phyloP scores from a whole-genome alignment of 2,888 invertebrate genomes.

The Eurytoma californica region DNA sequence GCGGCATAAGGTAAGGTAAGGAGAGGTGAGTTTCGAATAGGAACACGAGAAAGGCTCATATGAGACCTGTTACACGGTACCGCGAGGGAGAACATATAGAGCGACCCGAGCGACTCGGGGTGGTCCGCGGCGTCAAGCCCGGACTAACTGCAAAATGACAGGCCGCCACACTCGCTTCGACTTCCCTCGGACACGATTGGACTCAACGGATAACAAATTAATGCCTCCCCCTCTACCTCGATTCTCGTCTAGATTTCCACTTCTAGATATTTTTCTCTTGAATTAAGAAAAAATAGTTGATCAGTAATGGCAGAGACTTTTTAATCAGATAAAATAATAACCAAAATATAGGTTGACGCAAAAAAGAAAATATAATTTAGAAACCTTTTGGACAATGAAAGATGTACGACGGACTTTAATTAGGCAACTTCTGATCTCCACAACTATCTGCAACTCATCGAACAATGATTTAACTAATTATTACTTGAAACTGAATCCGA shows the following conservation, averaged over 20 bases:
- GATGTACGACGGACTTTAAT: conserved; percentile 10
- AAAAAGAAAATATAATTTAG: too few species aligned
- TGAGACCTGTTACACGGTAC: conserved; percentile 39
- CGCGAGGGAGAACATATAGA: conserved; percentile 8
- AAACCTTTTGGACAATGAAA: too few species aligned
- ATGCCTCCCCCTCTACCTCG: conserved; percentile 2
- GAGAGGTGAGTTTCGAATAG: conserved; percentile 25
- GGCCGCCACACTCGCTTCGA: conserved; percentile 34
- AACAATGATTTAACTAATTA: too few species aligned
- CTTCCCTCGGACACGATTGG: conserved; percentile 9
- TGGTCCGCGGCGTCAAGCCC: conserved; percentile 43
- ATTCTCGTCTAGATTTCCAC: background rate
- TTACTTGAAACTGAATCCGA: too few species aligned
- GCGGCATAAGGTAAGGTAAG: background rate
- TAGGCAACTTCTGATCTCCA: too few species aligned
- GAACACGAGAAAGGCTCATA: conserved; percentile 42
- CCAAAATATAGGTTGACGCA: too few species aligned
- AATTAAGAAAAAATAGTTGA: too few species aligned
- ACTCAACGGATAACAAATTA: conserved; percentile 36
- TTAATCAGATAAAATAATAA: too few species aligned
- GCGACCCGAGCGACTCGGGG: conserved; percentile 30
- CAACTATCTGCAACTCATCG: too few species aligned
- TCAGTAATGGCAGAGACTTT: too few species aligned
- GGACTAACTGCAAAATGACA: conserved; percentile 49
- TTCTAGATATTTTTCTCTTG: too few species aligned